These are phyloP conservation scores for Cranoglanis bouderius DNA, from an alignment of 2,113 vertebrate species.

Conservation along the genomic window DNA sequence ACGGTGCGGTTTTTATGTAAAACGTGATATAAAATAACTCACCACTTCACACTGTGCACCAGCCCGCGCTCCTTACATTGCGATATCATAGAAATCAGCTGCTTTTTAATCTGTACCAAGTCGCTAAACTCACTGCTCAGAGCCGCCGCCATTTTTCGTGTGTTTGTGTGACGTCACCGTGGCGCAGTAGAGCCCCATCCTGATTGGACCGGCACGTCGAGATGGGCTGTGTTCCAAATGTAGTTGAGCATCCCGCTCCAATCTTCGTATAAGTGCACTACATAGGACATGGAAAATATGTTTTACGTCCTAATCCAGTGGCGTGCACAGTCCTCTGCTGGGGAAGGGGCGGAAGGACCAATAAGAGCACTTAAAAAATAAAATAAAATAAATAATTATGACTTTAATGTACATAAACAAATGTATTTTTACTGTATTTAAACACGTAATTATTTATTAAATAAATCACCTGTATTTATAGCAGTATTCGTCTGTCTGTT, in stretches of 20 bases:
- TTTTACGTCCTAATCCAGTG: not conserved
- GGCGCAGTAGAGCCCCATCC: not conserved
- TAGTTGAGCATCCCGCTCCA: not conserved
- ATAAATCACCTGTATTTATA: no score
- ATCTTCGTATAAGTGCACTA: not conserved
- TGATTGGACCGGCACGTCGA: not conserved
- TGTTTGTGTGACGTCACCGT: slow-evolving; percentile 9
- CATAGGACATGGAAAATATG: not conserved
- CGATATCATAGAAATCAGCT: slow-evolving; percentile 84
- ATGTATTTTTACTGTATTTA: no score
- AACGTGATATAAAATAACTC: slow-evolving; percentile 47
- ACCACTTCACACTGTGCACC: slow-evolving; percentile 96
- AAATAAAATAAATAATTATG: no score
- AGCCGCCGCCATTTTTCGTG: slow-evolving; percentile 77
- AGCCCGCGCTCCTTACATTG: slow-evolving; percentile 91
- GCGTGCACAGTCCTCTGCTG: no score
- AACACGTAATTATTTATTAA: no score
- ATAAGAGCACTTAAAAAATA: no score
- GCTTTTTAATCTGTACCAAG: slow-evolving; percentile 89
- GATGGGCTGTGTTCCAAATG: not conserved
- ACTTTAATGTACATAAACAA: no score
- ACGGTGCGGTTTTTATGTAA: not conserved
- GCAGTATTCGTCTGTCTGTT: no score
- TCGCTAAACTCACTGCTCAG: slow-evolving; percentile 80
- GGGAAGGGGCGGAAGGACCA: no score